Evolutionary conservation across 2,888 invertebrate species (phyloP).

Genomic region (Parnassius smintheus): DNA sequence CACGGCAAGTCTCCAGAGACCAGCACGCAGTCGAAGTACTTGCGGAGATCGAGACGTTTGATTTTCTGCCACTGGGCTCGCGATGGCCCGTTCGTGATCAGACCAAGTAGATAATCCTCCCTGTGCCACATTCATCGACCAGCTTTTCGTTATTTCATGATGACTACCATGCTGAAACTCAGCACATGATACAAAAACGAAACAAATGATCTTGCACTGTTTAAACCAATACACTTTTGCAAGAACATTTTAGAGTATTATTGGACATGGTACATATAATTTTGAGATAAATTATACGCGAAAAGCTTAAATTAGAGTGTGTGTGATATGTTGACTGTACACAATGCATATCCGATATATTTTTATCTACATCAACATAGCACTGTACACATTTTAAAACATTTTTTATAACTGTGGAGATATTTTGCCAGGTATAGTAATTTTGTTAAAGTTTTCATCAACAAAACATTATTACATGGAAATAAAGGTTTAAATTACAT

Average conservation of each 20-base stretch:
- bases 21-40: slow-evolving; percentile 89
- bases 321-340: slow-evolving; percentile 52
- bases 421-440: slow-evolving; percentile 37
- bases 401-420: slow-evolving; percentile 57
- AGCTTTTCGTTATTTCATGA: slow-evolving; percentile 66
- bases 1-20: slow-evolving; percentile 92
- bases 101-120: slow-evolving; percentile 87
- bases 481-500: slow-evolving; percentile 39
- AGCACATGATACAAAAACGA: slow-evolving; percentile 63
- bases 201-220: slow-evolving; percentile 58
- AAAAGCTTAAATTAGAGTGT: slow-evolving; percentile 52
- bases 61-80: slow-evolving; percentile 95
- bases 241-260: slow-evolving; percentile 55
- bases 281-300: slow-evolving; percentile 61
- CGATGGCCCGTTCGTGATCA: slow-evolving; percentile 94
- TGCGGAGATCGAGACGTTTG: slow-evolving; percentile 84
- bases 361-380: slow-evolving; percentile 50
- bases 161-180: slow-evolving; percentile 65
- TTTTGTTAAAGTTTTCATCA: slow-evolving; percentile 3
- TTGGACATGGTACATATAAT: slow-evolving; percentile 38
- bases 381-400: slow-evolving; percentile 45
- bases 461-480: slow-evolving; percentile 1
- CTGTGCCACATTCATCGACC: slow-evolving; percentile 79
- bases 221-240: slow-evolving; percentile 42
- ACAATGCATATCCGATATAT: slow-evolving; percentile 31